Base-by-base conservation (phyloP, 1,140 invertebrate species). In the Dryas iulia region DNA sequence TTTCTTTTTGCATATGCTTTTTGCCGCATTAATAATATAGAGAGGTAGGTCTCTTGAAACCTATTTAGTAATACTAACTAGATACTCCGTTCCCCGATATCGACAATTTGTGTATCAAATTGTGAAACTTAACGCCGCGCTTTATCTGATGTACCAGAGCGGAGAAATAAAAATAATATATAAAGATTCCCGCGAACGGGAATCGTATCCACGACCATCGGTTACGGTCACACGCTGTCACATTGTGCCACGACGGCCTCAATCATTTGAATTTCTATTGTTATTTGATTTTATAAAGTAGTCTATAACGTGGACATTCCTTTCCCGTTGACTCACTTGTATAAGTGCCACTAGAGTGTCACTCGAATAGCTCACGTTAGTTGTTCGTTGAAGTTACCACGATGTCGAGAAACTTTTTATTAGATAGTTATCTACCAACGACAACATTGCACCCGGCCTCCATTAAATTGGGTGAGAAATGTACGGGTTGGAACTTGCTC, bases 391-490 rank as follows among this genome's bases (percentile, higher is more conserved):
- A 58, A 60, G 63, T 59, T 59, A 62, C 47, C 60, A 25, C 60
- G 69, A 67, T 73, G 73, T 75, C 70, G 72, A 76, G 68, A 72
- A 77, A 81, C 73, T 82, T 83, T 84, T 80, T 80, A 78, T 79
- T 75, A 62, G 69, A 74, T 78, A 73, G 66, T 74, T 77, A 69
- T 62, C 62, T 31, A 57, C 68, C 57, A 67, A 39, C 61, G 69
- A 72, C 63, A 47, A 64, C 58, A 68, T 58, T 69, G 73, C 65
- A 74, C 70, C 69, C 54, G 69, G 74, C 64, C 71, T 78, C 54
- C 59, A 75, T 73, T 76, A 79, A 85, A 83, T 78, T 83, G 74
- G 75, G 78, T 79, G 75, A 82, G 77, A 82, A 83, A 82, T 83
- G 78, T 67, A 47, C 39, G 39, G 66, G 76, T 79, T 76, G 79